Evolutionary conservation across 2,113 vertebrate species (phyloP).

Genomic region (Anoura caudifer): DNA sequence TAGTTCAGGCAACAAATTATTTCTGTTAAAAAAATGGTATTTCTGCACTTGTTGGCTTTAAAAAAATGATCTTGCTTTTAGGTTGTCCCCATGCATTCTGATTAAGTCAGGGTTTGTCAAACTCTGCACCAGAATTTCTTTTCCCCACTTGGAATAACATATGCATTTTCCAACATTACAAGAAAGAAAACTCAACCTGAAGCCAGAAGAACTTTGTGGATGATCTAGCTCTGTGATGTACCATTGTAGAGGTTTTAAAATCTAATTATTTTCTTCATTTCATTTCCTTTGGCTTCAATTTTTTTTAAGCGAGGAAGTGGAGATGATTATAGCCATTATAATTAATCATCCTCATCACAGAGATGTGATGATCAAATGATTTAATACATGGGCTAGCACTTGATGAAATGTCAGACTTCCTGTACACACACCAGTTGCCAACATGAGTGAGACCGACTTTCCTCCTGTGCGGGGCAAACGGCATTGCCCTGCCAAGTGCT

Average conservation of each 20-base stretch:
- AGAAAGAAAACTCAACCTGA: background rate
- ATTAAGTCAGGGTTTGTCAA: background rate
- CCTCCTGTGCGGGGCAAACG: background rate
- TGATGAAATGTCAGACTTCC: background rate
- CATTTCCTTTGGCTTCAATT: background rate
- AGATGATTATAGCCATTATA: background rate
- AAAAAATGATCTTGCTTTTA: background rate
- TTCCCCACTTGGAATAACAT: background rate
- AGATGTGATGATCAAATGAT: background rate
- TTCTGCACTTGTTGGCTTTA: background rate
- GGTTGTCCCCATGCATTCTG: background rate
- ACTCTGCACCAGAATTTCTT: background rate
- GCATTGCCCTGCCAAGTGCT: background rate
- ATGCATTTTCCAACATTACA: background rate
- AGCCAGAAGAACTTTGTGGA: background rate
- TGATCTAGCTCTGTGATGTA: background rate
- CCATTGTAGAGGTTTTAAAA: background rate
- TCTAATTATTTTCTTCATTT: slow-evolving; percentile 9
- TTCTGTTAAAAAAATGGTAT: background rate
- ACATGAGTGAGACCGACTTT: background rate
- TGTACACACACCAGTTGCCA: background rate
- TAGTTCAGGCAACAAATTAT: background rate
- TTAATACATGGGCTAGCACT: background rate
- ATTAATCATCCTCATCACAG: background rate
- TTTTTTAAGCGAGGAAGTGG: background rate